phyloP scores from a whole-genome alignment of 2,113 vertebrate genomes.

The Baryphthengus martii region DNA sequence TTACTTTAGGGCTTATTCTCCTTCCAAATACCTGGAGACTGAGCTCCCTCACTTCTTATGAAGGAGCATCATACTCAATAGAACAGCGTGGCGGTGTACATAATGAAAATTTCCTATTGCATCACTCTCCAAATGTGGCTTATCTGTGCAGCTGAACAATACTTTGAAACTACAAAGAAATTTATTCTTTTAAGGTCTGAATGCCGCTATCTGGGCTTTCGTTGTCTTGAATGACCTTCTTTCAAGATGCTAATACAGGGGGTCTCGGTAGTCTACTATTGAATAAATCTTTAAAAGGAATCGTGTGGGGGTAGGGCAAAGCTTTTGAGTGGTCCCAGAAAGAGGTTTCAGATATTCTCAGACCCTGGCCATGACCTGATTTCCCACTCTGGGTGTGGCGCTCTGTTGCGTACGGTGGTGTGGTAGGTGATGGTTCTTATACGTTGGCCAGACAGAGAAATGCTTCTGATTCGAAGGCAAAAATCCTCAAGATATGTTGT shows the following conservation, averaged over 20 bases:
- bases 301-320: neutral
- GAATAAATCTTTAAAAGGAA: conserved; percentile 3
- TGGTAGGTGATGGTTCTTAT: neutral
- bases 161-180: conserved; percentile 1
- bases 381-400: neutral
- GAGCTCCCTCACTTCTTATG: neutral
- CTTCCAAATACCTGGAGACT: neutral
- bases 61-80: neutral
- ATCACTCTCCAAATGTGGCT: neutral
- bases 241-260: neutral
- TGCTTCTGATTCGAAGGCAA: neutral
- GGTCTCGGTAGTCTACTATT: neutral
- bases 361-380: neutral
- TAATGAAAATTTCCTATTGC: neutral
- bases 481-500: neutral
- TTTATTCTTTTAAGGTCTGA: conserved; percentile 15
- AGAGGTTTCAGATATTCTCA: neutral
- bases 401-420: neutral
- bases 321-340: neutral
- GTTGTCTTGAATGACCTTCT: conserved; percentile 35
- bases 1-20: neutral
- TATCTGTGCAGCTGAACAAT: conserved; percentile 11
- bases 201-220: neutral
- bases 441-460: neutral
- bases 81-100: neutral